Evolutionary conservation across 2,113 vertebrate genomes (phyloP).

Genomic region (Cacatua alba): DNA sequence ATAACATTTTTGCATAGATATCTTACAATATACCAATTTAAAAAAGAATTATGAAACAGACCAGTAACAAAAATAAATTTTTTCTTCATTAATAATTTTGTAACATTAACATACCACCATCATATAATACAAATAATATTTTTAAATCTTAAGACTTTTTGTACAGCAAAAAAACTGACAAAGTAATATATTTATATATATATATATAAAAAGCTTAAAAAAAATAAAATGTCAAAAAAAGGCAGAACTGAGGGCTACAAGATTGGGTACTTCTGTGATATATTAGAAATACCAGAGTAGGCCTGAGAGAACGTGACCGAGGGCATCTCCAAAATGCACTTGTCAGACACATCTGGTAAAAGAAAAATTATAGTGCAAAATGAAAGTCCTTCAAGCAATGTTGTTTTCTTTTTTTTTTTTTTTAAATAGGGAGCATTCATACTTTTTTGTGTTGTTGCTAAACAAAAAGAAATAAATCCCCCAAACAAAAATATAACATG

Average conservation of each 20-base stretch:
- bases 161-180: conserved; percentile 94
- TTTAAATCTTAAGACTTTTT: conserved; percentile 93
- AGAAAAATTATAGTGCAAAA: conserved; percentile 84
- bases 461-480: background rate
- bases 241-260: conserved; percentile 86
- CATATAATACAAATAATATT: conserved; percentile 99
- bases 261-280: conserved; percentile 87
- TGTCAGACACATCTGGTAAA: conserved; percentile 83
- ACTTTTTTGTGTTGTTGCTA: background rate
- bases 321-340: conserved; percentile 81
- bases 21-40: conserved; percentile 99
- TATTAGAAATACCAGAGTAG: conserved; percentile 87
- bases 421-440: conserved; percentile 54
- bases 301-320: conserved; percentile 85
- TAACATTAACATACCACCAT: conserved; percentile 99
- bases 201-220: conserved; percentile 87
- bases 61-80: conserved; percentile 99
- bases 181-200: conserved; percentile 85
- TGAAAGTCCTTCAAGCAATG: conserved; percentile 80
- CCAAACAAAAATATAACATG: conserved; percentile 2
- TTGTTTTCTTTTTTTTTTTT: background rate
- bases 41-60: conserved; percentile 99
- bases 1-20: conserved; percentile 99
- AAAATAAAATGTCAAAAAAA: conserved; percentile 87
- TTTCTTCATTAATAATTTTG: conserved; percentile 99